Evolutionary conservation across 2,797 vertebrate species (phyloP), one percentile per base, ranked within the genome.

Genomic region (Enteromius thamalakanensis): DNA sequence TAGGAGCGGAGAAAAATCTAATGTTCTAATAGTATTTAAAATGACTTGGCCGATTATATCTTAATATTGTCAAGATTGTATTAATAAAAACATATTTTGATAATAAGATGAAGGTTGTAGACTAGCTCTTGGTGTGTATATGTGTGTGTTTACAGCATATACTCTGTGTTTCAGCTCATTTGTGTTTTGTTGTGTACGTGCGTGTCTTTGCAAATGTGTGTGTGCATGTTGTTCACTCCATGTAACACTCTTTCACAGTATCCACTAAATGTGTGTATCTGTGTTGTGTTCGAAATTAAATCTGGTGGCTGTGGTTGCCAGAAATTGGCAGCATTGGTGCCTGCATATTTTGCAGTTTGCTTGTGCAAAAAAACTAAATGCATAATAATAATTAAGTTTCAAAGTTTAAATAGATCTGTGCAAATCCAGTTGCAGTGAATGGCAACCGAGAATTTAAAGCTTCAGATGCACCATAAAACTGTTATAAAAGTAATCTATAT

Each of bases 141-240:
- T 77, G 37, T 80, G 34, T 80, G 34, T 71, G 40, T 72, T 70
- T 58, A 80, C 67, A 15, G 53, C 64, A 79, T 26, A 23, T 69
- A 53, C 19, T 55, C 47, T 76, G 55, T 82, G 29, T 64, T 7
- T 76, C 37, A 67, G 49, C 23, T 40, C 72, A 40, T 76, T 34
- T 75, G 80, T 37, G 80, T 9, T 47, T 40, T 29, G 23, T 34
- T 76, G 19, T 37, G 7, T 45, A 81, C 83, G 83, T 79, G 6
- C 23, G 17, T 74, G 47, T 74, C 17, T 10, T 51, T 74, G 47
- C 17, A 32, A 51, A 51, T 64, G 53, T 76, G 32, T 68, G 71
- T 82, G 79, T 37, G 53, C 45, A 68, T 77, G 84, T 71, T 7
- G 21, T 58, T 58, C 32, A 75, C 53, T 75, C 72, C 51, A 75